Base-by-base conservation (phyloP, 2,797 vertebrate species). In the Numenius phaeopus region DNA sequence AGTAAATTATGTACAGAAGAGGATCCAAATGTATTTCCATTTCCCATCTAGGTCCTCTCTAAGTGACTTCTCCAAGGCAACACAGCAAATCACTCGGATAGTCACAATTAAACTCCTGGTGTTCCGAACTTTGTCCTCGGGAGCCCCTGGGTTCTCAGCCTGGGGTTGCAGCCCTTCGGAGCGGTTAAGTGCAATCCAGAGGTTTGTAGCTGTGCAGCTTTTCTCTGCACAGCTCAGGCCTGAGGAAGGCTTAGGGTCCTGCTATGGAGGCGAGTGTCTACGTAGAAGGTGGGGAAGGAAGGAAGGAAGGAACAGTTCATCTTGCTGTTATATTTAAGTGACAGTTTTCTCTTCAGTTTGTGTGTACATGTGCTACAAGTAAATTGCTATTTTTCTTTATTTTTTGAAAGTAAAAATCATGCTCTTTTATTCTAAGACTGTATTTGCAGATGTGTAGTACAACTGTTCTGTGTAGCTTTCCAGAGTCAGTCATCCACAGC, bases 21-120 rank as follows among this genome's bases (percentile, higher is more conserved):
- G 67, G 71, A 77, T 94, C 49, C 54, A 94, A 75, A 92, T 91
- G 5, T 78, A 57, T 94, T 96, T 94, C 52, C 29, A 46, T 88
- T 95, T 66, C 14, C 19, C 64, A 1, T 73, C 29, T 49, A 67
- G 69, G 71, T 88, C 69, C 29, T 67, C 47, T 89, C 21, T 89
- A 86, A 97, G 87, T 81, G 72, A 81, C 79, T 96, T 94, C 89
- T 95, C 72, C 89, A 93, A 93, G 89, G 76, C 83, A 91, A 93
- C 91, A 67, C 52, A 47, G 65, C 76, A 76, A 39, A 83, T 83
- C 71, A 23, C 50, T 90, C 2, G 3, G 52, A n/a, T 34, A 78
- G 79, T 87, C 49, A 73, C 0, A 1, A 64, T 88, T 91, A 89
- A 89, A 85, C 82, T 87, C 57, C 42, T 47, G 49, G 46, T 79